Conservation (phyloP, 2,113 vertebrate genomes). For the Melanerpes formicivorus region DNA sequence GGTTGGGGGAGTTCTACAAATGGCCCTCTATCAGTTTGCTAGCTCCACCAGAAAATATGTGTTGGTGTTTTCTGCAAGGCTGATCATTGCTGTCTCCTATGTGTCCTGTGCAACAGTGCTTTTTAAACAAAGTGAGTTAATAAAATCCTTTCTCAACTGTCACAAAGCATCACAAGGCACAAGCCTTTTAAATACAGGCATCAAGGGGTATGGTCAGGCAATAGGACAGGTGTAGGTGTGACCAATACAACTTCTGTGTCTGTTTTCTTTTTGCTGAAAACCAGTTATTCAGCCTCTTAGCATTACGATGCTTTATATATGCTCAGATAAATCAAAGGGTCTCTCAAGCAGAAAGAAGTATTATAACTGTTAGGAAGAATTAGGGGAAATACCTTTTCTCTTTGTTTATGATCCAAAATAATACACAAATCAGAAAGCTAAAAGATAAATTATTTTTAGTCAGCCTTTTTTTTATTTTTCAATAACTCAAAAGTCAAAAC, state of each 20-base stretch:
- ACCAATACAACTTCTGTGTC: rapidly evolving
- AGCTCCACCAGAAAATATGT: not conserved
- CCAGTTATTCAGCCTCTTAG: not conserved
- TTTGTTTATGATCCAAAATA: not conserved
- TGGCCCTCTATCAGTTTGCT: not conserved
- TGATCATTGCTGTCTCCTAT: not conserved
- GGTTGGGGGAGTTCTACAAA: not conserved
- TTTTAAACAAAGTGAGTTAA: not conserved
- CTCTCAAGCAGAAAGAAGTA: not conserved
- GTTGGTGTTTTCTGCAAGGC: not conserved
- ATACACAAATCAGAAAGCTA: not conserved
- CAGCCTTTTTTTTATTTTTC: not conserved
- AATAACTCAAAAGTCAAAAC: not conserved
- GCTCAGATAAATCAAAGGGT: not conserved
- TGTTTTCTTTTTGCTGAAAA: not conserved
- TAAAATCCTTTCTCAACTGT: not conserved
- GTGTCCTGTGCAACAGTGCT: not conserved
- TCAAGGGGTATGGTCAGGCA: not conserved
- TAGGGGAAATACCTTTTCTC: not conserved
- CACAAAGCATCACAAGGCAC: not conserved
- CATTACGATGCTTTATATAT: not conserved
- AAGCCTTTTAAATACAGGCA: not conserved
- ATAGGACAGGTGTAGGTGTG: not conserved
- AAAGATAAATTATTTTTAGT: not conserved
- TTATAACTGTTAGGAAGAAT: not conserved